These are phyloP conservation scores for Acanthurus lineatus DNA, from an alignment of 2,797 vertebrate species.

Conservation along the genomic window DNA sequence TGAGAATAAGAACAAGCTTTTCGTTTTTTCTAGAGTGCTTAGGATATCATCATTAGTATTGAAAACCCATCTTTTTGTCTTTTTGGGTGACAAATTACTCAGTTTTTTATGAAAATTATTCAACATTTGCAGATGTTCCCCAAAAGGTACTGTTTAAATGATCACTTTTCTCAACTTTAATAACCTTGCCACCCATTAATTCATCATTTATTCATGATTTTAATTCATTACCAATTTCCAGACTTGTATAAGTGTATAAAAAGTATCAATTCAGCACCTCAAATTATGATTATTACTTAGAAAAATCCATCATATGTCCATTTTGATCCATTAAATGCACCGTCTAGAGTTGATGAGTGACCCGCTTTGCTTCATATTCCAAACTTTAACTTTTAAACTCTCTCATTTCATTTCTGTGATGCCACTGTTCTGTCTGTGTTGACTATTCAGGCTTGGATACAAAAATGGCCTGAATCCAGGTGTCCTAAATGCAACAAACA, in stretches of 20 bases:
- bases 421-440: background rate
- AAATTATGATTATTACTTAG: background rate
- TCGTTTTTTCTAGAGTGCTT: background rate
- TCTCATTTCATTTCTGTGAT: background rate
- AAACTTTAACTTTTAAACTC: background rate
- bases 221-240: background rate
- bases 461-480: background rate
- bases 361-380: background rate
- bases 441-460: background rate
- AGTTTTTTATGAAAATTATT: background rate
- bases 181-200: background rate
- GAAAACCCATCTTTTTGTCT: background rate
- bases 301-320: background rate
- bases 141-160: background rate
- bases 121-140: background rate
- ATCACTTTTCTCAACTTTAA: background rate
- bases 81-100: background rate
- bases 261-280: background rate
- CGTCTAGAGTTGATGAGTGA: background rate
- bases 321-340: background rate
- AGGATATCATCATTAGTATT: background rate
- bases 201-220: background rate
- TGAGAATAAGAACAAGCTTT: background rate
- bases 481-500: background rate
- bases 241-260: background rate